Conservation (phyloP, 37 sponge, comb jelly and placozoan genomes). For the Tethya wilhelma region DNA sequence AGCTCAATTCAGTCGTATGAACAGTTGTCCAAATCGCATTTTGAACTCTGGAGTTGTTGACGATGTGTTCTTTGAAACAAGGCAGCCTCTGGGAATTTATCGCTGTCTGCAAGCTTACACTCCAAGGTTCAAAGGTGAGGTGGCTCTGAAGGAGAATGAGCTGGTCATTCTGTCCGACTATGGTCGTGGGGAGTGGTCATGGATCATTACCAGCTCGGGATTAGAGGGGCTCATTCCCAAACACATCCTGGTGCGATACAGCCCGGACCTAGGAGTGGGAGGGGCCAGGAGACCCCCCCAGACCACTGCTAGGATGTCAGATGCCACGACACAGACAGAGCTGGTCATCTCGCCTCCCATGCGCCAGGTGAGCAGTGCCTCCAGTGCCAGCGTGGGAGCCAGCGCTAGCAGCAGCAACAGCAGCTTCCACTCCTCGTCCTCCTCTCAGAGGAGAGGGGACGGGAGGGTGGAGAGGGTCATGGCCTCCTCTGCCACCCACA, state of each 20-base stretch:
- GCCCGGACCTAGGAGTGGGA: not conserved
- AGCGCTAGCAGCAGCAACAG: conserved; percentile 9
- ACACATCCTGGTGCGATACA: conserved; percentile 27
- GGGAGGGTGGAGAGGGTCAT: not conserved
- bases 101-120: not conserved
- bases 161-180: conserved; percentile 45
- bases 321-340: conserved; percentile 28
- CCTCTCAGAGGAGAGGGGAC: not conserved
- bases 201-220: conserved; percentile 31
- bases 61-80: conserved; percentile 38
- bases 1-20: not conserved
- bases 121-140: conserved; percentile 43
- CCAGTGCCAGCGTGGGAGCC: not conserved
- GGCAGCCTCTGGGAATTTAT: conserved; percentile 57
- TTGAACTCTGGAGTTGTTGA: not conserved
- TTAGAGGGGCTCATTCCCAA: conserved; percentile 55
- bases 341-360: not conserved
- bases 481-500: conserved; percentile 2
- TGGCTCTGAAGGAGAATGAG: conserved; percentile 30
- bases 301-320: too few species aligned
- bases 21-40: not conserved
- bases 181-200: conserved; percentile 60
- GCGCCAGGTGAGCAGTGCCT: not conserved
- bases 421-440: not conserved
- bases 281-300: too few species aligned